Conservation (phyloP, 2,113 vertebrate genomes). For the Ceyx melanurus region DNA sequence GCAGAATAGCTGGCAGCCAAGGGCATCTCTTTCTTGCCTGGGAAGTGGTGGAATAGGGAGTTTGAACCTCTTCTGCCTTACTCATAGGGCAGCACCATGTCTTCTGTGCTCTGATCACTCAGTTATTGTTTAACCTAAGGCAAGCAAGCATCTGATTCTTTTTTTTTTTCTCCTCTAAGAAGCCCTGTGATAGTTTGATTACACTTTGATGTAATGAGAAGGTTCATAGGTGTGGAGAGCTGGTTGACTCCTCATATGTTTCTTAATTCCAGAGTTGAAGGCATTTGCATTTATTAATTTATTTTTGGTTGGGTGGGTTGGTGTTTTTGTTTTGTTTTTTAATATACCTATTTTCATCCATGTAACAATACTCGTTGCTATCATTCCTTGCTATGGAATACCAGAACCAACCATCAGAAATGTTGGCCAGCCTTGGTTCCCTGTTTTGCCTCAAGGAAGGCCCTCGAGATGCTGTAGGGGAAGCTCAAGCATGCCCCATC, state of each 20-base stretch:
- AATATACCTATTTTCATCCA: neutral
- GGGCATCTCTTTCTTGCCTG: neutral
- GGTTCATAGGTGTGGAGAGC: neutral
- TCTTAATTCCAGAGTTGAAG: neutral
- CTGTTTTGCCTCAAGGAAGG: neutral
- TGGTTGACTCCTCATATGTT: neutral
- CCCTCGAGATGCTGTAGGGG: neutral
- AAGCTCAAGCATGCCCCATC: neutral
- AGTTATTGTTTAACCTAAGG: neutral
- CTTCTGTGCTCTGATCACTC: neutral
- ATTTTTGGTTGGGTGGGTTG: neutral
- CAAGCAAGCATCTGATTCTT: neutral
- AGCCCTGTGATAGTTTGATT: neutral
- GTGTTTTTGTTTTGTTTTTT: neutral
- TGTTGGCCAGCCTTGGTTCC: neutral
- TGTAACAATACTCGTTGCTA: accelerated
- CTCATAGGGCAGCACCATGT: neutral
- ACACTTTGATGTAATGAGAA: neutral
- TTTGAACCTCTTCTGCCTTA: neutral
- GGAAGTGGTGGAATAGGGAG: neutral
- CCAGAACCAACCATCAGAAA: neutral
- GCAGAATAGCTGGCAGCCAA: neutral
- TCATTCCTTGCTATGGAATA: neutral
- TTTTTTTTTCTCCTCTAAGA: neutral
- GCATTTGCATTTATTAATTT: accelerated